Conservation (phyloP, 2,888 invertebrate genomes). For the Tenodera sinensis region DNA sequence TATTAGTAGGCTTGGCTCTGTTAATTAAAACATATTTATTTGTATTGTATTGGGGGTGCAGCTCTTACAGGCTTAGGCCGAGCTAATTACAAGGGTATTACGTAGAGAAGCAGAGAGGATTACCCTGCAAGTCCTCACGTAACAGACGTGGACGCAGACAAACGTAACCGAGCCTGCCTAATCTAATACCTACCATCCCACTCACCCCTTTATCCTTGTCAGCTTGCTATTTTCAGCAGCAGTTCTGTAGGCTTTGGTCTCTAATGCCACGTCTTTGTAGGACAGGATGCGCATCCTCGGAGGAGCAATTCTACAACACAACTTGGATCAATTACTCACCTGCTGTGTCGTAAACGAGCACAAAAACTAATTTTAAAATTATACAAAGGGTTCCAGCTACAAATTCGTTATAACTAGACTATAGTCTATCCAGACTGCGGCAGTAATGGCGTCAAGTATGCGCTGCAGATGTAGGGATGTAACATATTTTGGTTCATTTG, state of each 20-base stretch:
- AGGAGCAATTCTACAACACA: too few species aligned
- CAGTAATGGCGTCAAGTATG: too few species aligned
- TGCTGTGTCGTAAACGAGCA: too few species aligned
- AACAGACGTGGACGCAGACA: not conserved
- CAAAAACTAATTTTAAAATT: too few species aligned
- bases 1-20: not conserved
- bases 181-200: not conserved
- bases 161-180: not conserved
- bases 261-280: not conserved
- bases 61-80: not conserved
- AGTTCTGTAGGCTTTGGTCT: not conserved
- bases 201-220: not conserved
- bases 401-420: too few species aligned
- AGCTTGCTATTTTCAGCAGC: not conserved
- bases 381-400: too few species aligned
- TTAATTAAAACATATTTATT: conserved; percentile 19
- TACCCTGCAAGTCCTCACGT: not conserved
- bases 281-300: not conserved
- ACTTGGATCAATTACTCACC: too few species aligned
- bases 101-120: not conserved
- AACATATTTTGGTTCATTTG: too few species aligned
- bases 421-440: too few species aligned
- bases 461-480: too few species aligned
- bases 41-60: not conserved
- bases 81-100: not conserved